Evolutionary conservation across 2,113 vertebrate genomes (phyloP).

Genomic region (Catagonus wagneri): DNA sequence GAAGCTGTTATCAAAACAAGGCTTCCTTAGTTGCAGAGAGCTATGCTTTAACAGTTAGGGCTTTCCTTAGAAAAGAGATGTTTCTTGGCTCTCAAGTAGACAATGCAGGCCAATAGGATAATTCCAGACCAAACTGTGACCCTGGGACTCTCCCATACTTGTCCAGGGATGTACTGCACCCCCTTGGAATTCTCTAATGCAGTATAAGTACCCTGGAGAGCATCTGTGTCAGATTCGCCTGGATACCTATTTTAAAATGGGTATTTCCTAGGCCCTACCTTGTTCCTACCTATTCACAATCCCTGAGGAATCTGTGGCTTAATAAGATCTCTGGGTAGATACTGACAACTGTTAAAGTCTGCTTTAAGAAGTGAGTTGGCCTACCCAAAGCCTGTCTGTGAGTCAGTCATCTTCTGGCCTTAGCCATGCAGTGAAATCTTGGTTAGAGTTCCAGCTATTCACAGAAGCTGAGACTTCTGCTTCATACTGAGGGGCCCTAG

Average conservation of each 20-base stretch:
- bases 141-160: background rate
- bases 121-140: background rate
- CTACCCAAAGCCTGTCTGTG: background rate
- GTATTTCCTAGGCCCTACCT: background rate
- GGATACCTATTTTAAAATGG: background rate
- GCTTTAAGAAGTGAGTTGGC: background rate
- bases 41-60: background rate
- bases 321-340: background rate
- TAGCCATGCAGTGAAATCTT: background rate
- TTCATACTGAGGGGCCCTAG: background rate
- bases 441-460: background rate
- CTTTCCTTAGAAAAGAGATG: conserved; percentile 1
- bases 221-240: background rate
- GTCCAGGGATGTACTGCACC: background rate
- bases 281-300: background rate
- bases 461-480: background rate
- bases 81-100: background rate
- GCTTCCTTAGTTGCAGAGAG: background rate
- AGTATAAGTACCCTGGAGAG: background rate
- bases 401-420: background rate
- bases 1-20: background rate
- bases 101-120: background rate
- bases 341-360: background rate
- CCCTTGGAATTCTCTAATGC: background rate
- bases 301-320: background rate